phyloP scores from a whole-genome alignment of 2,113 vertebrate species.

The Muntiacus reevesi region DNA sequence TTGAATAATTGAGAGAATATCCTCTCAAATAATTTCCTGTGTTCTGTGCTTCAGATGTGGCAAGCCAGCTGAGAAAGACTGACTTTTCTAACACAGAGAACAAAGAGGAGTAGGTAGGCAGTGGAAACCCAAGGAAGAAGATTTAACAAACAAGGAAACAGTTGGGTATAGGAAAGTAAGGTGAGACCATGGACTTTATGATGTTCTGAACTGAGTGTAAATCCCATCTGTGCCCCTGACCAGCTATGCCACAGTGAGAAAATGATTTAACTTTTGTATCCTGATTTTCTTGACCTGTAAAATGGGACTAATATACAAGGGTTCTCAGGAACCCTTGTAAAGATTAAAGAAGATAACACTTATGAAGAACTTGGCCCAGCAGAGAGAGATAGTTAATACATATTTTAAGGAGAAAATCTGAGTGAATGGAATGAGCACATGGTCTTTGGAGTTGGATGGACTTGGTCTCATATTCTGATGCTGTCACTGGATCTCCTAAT shows the following conservation, averaged over 20 bases:
- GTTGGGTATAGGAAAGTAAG: neutral
- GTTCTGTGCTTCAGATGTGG: neutral
- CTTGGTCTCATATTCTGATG: neutral
- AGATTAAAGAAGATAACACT: neutral
- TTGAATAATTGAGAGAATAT: neutral
- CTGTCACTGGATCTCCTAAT: neutral
- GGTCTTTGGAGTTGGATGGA: neutral
- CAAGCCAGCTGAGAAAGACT: neutral
- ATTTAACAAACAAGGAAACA: neutral
- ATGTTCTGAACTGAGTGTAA: neutral
- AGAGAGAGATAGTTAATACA: neutral
- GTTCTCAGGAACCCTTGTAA: neutral
- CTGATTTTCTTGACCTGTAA: neutral
- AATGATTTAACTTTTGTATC: neutral
- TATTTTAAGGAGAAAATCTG: neutral
- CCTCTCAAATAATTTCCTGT: neutral
- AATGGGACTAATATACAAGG: neutral
- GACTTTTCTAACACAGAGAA: neutral
- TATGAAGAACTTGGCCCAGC: neutral
- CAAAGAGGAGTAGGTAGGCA: neutral
- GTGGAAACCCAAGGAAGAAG: neutral
- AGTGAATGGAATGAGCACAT: neutral
- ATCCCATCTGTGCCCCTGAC: neutral
- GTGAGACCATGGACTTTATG: neutral
- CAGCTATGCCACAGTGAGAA: neutral